Conservation (phyloP, 2,888 invertebrate species). For the Polydesmus complanatus region DNA sequence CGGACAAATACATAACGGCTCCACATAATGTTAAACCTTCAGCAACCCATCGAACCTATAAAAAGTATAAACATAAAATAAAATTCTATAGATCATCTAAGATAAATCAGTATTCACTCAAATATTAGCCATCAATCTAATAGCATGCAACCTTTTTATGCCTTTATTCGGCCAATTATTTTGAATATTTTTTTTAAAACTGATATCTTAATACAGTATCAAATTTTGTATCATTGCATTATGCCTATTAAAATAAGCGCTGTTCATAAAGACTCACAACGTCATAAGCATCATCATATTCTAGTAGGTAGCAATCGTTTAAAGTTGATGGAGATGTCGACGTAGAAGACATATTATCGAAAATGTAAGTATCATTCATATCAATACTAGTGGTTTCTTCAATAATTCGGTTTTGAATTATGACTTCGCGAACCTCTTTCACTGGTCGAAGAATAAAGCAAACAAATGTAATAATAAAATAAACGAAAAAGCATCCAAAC, state of each 20-base stretch:
- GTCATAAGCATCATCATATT: slow-evolving; percentile 10
- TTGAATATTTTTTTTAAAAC: too few relatives aligned
- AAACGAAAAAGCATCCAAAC: slow-evolving; percentile 76
- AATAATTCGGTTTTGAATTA: slow-evolving; percentile 21
- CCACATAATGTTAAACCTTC: slow-evolving; percentile 69
- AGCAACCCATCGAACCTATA: slow-evolving; percentile 46
- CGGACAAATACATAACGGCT: slow-evolving; percentile 65
- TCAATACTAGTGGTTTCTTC: slow-evolving; percentile 4
- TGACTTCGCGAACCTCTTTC: slow-evolving; percentile 33
- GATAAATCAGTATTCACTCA: too few relatives aligned
- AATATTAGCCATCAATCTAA: too few relatives aligned
- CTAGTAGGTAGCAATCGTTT: slow-evolving; percentile 11
- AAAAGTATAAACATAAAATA: neutral
- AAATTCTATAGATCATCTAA: too few relatives aligned
- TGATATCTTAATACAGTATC: neutral
- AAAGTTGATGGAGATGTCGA: neutral
- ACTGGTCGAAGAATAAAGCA: slow-evolving; percentile 84
- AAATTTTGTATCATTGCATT: neutral
- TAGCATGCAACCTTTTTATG: too few relatives aligned
- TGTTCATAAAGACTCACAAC: slow-evolving; percentile 3
- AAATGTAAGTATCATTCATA: slow-evolving; percentile 16
- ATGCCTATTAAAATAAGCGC: neutral
- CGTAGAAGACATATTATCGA: slow-evolving; percentile 22
- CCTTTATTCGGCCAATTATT: too few relatives aligned
- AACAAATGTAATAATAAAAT: slow-evolving; percentile 73